phyloP scores from a whole-genome alignment of 2,888 invertebrate species.

The Hypolimnas misippus region DNA sequence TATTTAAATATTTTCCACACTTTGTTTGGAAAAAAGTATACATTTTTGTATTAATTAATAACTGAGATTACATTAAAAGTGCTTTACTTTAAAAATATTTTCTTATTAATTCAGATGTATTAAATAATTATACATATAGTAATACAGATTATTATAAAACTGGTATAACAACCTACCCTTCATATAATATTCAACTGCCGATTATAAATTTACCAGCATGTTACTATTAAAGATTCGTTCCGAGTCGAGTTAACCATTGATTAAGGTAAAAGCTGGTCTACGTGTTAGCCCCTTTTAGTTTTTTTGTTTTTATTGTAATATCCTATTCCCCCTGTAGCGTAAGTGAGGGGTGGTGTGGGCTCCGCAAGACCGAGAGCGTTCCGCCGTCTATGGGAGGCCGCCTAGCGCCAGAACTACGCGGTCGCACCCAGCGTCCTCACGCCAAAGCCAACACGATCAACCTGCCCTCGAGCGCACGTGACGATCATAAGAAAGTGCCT shows the following conservation, averaged over 20 bases:
- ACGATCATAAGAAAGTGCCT: conserved; percentile 62
- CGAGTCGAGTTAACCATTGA: too few species aligned
- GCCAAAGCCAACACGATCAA: conserved; percentile 85
- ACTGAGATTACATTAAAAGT: too few species aligned
- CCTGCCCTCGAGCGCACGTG: conserved; percentile 77
- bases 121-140: too few species aligned
- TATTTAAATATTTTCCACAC: too few species aligned
- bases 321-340: conserved; percentile 68
- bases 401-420: conserved; percentile 64
- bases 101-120: too few species aligned
- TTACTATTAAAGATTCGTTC: too few species aligned
- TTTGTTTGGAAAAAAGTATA: too few species aligned
- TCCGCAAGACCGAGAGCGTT: conserved; percentile 76
- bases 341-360: conserved; percentile 71
- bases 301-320: conserved; percentile 56
- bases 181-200: background rate
- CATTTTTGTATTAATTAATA: too few species aligned
- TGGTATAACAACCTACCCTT: conserved; percentile 1
- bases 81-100: too few species aligned
- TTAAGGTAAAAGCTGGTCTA: conserved; percentile 54
- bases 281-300: conserved; percentile 49
- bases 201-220: background rate
- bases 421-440: conserved; percentile 72
- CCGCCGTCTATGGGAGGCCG: conserved; percentile 69
- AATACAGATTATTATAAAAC: too few species aligned